A percentile compares a stretch with the other conserved stretches of the same genome.
Evolutionary conservation across 37 sponge, comb jelly and placozoan species (phyloP).

Genomic region (Tethya wilhelma): DNA sequence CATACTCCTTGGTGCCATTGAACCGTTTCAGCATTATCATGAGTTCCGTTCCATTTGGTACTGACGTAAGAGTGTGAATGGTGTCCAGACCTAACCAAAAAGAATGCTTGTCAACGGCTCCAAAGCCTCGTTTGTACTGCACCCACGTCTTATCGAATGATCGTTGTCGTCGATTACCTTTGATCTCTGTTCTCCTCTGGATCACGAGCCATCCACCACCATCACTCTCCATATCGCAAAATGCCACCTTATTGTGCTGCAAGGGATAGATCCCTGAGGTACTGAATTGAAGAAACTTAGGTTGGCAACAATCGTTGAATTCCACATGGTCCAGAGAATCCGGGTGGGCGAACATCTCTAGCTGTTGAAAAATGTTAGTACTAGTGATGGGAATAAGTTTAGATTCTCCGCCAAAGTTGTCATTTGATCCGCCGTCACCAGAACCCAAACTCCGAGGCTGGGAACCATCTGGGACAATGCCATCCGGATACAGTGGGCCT

Average conservation of each 20-base stretch:
- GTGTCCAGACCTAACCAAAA: constrained; percentile 61
- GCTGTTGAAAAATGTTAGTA: no score
- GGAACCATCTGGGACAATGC: no score
- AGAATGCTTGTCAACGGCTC: constrained; percentile 12
- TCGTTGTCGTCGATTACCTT: no score
- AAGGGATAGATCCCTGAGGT: constrained; percentile 24
- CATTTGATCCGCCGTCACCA: no score
- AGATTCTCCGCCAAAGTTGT: no score
- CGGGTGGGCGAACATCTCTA: background rate
- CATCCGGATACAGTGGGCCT: no score
- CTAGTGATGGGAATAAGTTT: no score
- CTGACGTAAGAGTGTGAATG: constrained; percentile 13
- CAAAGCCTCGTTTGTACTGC: constrained; percentile 47
- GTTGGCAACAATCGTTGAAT: constrained; percentile 39
- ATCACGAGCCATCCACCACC: constrained; percentile 71
- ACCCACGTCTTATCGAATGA: constrained; percentile 17
- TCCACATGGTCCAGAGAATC: background rate
- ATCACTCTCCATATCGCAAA: constrained; percentile 60
- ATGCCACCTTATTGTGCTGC: background rate
- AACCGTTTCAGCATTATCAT: constrained; percentile 22
- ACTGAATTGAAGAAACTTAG: background rate
- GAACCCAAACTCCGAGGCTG: no score
- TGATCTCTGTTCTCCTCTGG: constrained; percentile 10
- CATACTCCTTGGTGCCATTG: constrained; percentile 32
- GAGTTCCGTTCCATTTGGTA: constrained; percentile 5